Evolutionary conservation across 2,888 invertebrate genomes (phyloP), one percentile per base, ranked within the genome.

Genomic region (Shargacucullia verbasci): DNA sequence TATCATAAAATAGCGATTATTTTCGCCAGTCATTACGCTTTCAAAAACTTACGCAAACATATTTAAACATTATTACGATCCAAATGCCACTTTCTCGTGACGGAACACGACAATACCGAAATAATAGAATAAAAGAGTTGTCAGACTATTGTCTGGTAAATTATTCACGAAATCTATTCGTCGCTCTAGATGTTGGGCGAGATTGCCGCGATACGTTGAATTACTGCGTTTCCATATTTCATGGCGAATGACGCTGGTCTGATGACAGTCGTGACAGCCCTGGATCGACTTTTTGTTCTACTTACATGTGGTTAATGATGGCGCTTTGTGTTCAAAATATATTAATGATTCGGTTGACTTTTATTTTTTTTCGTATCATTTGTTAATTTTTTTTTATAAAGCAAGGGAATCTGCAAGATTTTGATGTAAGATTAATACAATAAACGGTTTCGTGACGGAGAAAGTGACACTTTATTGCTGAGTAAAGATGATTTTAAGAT

Each of bases 151-250:
- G 90, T 91, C 81, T 88, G 85, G 86, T 89, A 90, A 92, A 92
- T 92, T 92, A 91, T 92, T 89, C 90, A 93, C 90, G 89, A 89
- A 89, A 88, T 87, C 82, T 85, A 87, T 88, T 89, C 87, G 87
- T 79, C 88, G 88, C 88, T 88, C 87, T 80, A 89, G 87, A 91
- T 91, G 86, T 87, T 82, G 74, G 80, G 63, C 63, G 81, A 89
- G 92, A 92, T 92, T 84, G 83, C 79, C 48, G 81, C 83, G 91
- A 91, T 91, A 91, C 82, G 89, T 86, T 84, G 80, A 89, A 90
- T 90, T 89, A 89, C 85, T 77, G 78, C 82, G 85, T 85, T 86
- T 85, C 84, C 85, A 88, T 91, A 88, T 89, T 88, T 87, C 87
- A 89, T 84, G 82, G 78, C 82, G 80, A 9, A 80, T 85, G 83